A percentile compares a stretch with the other conserved stretches of the same genome.
phyloP scores from a whole-genome alignment of 1,140 invertebrate genomes.

The Zaprionus vittiger region DNA sequence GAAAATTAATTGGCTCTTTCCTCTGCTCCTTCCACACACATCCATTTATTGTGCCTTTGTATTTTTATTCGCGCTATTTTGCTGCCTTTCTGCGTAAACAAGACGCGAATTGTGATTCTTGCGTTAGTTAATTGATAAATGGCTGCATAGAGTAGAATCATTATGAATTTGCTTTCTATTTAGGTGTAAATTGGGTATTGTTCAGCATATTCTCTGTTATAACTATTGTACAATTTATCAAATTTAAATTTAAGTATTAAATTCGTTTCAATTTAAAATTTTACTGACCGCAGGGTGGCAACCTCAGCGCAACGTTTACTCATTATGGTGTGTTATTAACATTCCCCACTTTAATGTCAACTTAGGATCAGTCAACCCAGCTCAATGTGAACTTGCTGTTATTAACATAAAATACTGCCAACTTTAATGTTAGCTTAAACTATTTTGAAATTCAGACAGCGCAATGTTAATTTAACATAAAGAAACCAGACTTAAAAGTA shows the following conservation, averaged over 20 bases:
- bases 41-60: background rate
- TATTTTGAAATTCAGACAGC: too few relatives aligned
- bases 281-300: too few relatives aligned
- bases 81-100: slow-evolving; percentile 26
- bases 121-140: slow-evolving; percentile 73
- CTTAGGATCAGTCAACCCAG: background rate
- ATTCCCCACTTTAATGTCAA: too few relatives aligned
- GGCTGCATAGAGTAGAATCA: slow-evolving; percentile 17
- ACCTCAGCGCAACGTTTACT: too few relatives aligned
- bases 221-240: background rate
- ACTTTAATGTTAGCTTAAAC: too few relatives aligned
- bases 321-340: too few relatives aligned
- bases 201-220: background rate
- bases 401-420: background rate
- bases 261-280: too few relatives aligned
- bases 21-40: background rate
- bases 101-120: slow-evolving; percentile 49
- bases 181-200: background rate
- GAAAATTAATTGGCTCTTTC: slow-evolving; percentile 72
- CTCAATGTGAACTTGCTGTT: background rate
- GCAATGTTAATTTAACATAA: too few relatives aligned
- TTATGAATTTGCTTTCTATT: slow-evolving; percentile 4
- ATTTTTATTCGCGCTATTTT: slow-evolving; percentile 14
- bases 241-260: background rate
- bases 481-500: background rate